phyloP scores from a whole-genome alignment of 2,888 invertebrate genomes.

The Callosobruchus maculatus region DNA sequence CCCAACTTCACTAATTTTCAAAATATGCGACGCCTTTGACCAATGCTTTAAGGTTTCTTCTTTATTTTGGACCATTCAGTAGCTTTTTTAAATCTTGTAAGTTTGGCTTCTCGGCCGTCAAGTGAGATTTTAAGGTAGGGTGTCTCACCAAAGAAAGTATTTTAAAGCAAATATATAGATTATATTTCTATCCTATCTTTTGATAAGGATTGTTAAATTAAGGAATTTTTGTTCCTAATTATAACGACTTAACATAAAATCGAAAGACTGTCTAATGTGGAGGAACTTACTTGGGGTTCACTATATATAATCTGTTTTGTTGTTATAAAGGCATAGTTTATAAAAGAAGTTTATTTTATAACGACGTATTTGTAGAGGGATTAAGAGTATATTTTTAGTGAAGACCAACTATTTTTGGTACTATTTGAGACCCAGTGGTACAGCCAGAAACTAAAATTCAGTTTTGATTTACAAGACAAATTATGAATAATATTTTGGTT shows the following conservation, averaged over 20 bases:
- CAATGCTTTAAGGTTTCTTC: not conserved
- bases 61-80: not conserved
- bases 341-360: slow-evolving; percentile 18
- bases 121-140: not conserved
- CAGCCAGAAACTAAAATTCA: not conserved
- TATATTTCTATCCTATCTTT: not conserved
- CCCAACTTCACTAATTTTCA: too few relatives aligned
- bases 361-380: slow-evolving; percentile 12
- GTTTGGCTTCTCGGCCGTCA: not conserved
- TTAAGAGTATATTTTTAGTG: slow-evolving; percentile 11
- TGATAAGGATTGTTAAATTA: not conserved
- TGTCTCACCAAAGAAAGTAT: not conserved
- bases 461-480: not conserved
- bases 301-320: slow-evolving; percentile 20
- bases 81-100: not conserved
- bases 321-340: slow-evolving; percentile 23
- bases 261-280: slow-evolving; percentile 10
- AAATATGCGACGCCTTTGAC: not conserved
- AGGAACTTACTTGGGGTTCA: slow-evolving; percentile 21
- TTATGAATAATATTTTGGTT: too few relatives aligned
- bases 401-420: slow-evolving; percentile 7
- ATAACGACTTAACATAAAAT: not conserved
- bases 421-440: slow-evolving; percentile 4
- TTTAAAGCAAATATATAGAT: not conserved
- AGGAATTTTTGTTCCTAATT: not conserved